Conservation (phyloP, 1,140 invertebrate genomes). For the Listronotus oregonensis region DNA sequence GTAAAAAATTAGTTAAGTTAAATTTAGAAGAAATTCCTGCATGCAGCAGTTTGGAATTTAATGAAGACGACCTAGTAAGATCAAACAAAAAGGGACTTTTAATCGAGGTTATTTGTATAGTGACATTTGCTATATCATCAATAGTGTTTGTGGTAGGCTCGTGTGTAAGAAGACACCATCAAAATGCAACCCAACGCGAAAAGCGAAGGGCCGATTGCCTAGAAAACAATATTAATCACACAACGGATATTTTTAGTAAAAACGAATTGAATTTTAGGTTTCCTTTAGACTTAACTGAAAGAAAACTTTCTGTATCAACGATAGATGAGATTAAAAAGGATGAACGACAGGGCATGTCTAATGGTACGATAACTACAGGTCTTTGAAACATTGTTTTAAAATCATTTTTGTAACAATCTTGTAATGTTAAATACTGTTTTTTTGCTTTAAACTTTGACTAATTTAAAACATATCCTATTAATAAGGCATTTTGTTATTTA, state of each 20-base stretch:
- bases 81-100: constrained; percentile 43
- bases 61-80: constrained; percentile 15
- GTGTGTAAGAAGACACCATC: constrained; percentile 45
- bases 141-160: constrained; percentile 52
- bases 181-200: constrained; percentile 26
- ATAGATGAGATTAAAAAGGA: constrained; percentile 54
- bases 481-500: no score
- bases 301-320: constrained; percentile 51
- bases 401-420: no score
- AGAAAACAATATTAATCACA: constrained; percentile 39
- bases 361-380: constrained; percentile 42
- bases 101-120: constrained; percentile 45
- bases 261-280: constrained; percentile 56
- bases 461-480: no score
- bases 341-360: constrained; percentile 45
- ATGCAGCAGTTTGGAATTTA: constrained; percentile 41
- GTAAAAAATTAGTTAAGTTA: constrained; percentile 43
- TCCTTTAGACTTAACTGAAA: constrained; percentile 53
- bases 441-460: no score
- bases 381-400: background rate
- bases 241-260: constrained; percentile 52
- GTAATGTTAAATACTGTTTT: no score
- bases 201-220: constrained; percentile 43
- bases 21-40: constrained; percentile 43
- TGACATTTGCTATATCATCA: constrained; percentile 49